Evolutionary conservation across 2,797 vertebrate species (phyloP).

Genomic region (Nasua narica): DNA sequence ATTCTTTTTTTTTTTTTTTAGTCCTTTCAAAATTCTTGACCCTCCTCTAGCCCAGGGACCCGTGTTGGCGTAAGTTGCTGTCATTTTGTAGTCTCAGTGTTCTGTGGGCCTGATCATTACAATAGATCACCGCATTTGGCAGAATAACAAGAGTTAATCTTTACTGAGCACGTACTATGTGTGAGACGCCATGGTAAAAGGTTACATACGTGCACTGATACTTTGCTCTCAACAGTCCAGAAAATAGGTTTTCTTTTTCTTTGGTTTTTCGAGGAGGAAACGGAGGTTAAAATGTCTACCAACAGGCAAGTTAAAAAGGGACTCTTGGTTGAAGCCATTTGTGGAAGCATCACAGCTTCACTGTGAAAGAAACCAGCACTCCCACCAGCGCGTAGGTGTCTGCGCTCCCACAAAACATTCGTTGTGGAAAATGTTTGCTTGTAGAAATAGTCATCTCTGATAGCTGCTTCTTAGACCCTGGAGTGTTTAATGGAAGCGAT

Average conservation of each 20-base stretch:
- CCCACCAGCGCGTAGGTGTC: neutral
- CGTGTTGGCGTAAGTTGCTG: neutral
- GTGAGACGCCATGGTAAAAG: neutral
- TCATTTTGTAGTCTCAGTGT: neutral
- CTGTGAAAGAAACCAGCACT: neutral
- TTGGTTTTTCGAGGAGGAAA: slow-evolving; percentile 29
- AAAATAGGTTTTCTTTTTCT: neutral
- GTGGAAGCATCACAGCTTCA: neutral
- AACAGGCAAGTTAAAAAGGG: slow-evolving; percentile 2
- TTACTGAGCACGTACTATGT: neutral
- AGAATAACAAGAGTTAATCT: neutral
- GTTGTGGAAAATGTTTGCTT: neutral
- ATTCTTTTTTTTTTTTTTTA: no score
- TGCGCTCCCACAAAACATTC: neutral
- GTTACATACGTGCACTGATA: neutral
- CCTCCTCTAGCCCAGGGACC: neutral
- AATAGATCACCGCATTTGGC: neutral
- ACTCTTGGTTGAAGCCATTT: neutral
- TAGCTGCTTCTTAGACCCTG: neutral
- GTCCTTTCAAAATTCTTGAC: neutral
- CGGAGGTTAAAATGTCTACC: slow-evolving; percentile 17
- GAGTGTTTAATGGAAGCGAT: neutral
- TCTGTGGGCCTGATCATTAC: neutral
- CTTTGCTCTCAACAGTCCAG: neutral
- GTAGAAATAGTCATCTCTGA: slow-evolving; percentile 14